Conservation (phyloP, 2,888 invertebrate genomes). For the Macrosiphum euphorbiae region DNA sequence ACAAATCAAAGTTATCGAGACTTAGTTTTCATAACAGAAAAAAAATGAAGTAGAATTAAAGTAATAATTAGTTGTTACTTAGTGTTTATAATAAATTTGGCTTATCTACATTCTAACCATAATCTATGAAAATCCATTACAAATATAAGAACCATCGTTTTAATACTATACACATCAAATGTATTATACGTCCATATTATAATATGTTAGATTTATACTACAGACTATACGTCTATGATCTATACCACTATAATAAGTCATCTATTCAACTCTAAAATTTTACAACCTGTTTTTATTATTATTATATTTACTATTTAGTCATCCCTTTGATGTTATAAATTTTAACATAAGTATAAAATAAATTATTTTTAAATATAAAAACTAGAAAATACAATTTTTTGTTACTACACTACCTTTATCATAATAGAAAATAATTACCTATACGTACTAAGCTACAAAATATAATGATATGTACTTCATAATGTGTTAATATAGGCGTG, state of each 20-base stretch:
- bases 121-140: conserved; percentile 24
- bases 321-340: not conserved
- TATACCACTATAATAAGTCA: no score
- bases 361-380: not conserved
- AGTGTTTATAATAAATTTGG: not conserved
- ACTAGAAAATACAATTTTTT: not conserved
- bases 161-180: not conserved
- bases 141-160: not conserved
- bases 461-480: not conserved
- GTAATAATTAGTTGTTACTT: not conserved
- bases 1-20: not conserved
- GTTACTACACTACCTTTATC: not conserved
- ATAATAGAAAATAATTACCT: not conserved
- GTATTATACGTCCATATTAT: not conserved
- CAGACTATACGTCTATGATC: no score
- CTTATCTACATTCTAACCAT: not conserved
- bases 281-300: not conserved
- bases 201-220: not conserved
- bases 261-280: no score
- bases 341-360: not conserved
- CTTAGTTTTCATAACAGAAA: not conserved
- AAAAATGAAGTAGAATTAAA: not conserved
- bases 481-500: not conserved
- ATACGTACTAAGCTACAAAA: not conserved
- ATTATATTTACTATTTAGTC: not conserved